Conservation (phyloP, 2,797 vertebrate species). For the Phrynocephalus guinanensis region DNA sequence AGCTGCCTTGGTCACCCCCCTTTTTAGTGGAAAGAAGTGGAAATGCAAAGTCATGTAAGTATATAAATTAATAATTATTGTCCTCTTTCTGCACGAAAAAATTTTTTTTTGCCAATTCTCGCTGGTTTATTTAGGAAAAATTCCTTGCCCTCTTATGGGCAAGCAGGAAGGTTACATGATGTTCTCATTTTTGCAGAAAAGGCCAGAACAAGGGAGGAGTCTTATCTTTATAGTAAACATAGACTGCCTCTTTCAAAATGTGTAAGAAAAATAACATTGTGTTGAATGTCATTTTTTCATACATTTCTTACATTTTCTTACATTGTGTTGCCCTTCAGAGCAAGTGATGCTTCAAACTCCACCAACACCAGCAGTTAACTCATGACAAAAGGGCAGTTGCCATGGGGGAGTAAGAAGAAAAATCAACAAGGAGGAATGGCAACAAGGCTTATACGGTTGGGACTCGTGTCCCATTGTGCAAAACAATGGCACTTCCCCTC, state of each 20-base stretch:
- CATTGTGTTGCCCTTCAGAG: constrained; percentile 19
- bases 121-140: too few relatives aligned
- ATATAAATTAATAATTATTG: too few relatives aligned
- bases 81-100: too few relatives aligned
- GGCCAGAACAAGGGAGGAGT: too few relatives aligned
- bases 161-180: too few relatives aligned
- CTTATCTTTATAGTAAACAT: neutral
- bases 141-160: too few relatives aligned
- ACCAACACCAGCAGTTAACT: constrained; percentile 69
- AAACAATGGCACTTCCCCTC: constrained; percentile 87
- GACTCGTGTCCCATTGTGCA: constrained; percentile 76
- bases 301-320: too few relatives aligned
- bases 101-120: too few relatives aligned
- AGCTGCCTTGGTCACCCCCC: too few relatives aligned
- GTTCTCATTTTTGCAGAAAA: too few relatives aligned
- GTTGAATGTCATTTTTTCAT: constrained; percentile 12
- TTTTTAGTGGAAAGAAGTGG: neutral
- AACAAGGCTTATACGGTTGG: constrained; percentile 83
- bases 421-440: constrained; percentile 84
- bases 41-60: too few relatives aligned
- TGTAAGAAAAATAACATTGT: constrained; percentile 18
- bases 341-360: constrained; percentile 38
- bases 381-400: constrained; percentile 79
- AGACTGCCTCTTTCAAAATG: constrained; percentile 11
- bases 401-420: constrained; percentile 81